A percentile compares a stretch with the other conserved stretches of the same genome.
phyloP scores from a whole-genome alignment of 2,113 vertebrate genomes.

The Ceratotherium simum region DNA sequence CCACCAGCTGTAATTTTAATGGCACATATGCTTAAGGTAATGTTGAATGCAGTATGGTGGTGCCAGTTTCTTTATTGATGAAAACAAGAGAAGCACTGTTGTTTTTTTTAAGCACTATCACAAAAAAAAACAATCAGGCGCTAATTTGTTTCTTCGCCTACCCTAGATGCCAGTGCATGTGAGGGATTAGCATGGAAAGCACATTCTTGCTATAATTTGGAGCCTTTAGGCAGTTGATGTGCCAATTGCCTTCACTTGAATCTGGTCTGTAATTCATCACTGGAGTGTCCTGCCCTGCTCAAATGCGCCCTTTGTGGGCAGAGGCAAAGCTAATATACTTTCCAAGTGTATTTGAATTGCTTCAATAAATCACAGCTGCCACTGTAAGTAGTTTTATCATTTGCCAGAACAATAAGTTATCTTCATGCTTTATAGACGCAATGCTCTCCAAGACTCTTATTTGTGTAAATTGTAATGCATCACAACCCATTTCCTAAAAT shows the following conservation, averaged over 20 bases:
- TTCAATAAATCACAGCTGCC: constrained; percentile 90
- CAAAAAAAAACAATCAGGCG: constrained; percentile 44
- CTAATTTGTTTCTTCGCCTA: constrained; percentile 78
- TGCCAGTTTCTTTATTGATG: neutral
- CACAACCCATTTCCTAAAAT: constrained; percentile 81
- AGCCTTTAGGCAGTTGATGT: constrained; percentile 84
- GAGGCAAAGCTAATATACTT: constrained; percentile 88
- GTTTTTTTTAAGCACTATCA: constrained; percentile 41
- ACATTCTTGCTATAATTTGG: constrained; percentile 81
- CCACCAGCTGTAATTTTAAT: neutral
- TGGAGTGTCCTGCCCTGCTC: constrained; percentile 73
- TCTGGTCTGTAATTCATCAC: constrained; percentile 87
- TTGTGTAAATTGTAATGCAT: constrained; percentile 82
- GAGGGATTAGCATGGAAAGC: constrained; percentile 80
- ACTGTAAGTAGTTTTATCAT: constrained; percentile 86
- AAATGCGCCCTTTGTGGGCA: constrained; percentile 86
- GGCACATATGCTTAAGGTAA: neutral
- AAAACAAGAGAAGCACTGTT: constrained; percentile 36
- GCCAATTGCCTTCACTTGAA: constrained; percentile 85
- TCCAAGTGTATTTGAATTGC: constrained; percentile 89
- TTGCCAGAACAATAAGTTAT: constrained; percentile 86
- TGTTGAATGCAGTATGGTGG: neutral
- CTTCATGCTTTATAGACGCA: constrained; percentile 79
- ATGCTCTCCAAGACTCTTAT: constrained; percentile 79
- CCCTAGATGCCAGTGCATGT: constrained; percentile 59